Evolutionary conservation across 2,113 vertebrate genomes (phyloP).

Genomic region (Aptenodytes patagonicus): DNA sequence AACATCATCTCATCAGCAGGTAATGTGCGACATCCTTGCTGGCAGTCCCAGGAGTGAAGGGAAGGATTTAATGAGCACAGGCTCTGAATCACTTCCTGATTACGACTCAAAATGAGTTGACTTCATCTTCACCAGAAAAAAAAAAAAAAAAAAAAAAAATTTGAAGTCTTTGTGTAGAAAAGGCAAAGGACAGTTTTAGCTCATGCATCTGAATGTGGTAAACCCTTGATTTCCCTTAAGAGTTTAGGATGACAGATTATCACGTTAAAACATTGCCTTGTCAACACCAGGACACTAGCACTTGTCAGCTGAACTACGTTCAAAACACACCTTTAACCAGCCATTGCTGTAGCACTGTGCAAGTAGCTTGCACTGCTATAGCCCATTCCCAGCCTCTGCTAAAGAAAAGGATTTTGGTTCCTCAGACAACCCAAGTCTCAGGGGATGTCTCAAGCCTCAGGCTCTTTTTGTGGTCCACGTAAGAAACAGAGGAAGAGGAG

Average conservation of each 20-base stretch:
- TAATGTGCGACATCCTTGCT: constrained; percentile 40
- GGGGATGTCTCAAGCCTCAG: neutral
- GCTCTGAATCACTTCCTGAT: constrained; percentile 54
- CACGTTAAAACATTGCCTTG: neutral
- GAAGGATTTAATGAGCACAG: constrained; percentile 54
- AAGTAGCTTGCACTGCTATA: neutral
- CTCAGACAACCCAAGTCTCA: neutral
- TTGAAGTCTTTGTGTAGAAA: neutral
- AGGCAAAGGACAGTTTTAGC: neutral
- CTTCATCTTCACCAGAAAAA: neutral
- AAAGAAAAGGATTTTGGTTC: neutral
- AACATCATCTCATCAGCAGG: constrained; percentile 52
- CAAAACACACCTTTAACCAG: neutral
- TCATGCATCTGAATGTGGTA: neutral
- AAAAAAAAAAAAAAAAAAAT: neutral
- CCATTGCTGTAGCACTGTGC: neutral
- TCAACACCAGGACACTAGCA: neutral
- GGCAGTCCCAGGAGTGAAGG: constrained; percentile 25
- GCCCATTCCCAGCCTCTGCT: neutral
- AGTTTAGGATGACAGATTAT: neutral
- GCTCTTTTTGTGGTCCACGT: neutral
- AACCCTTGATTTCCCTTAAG: neutral
- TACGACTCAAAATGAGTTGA: constrained; percentile 35
- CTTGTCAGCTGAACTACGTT: neutral
- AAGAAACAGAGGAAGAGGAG: neutral